These are phyloP conservation scores for Spondyliosoma cantharus DNA, from an alignment of 2,797 vertebrate genomes.

Conservation along the genomic window DNA sequence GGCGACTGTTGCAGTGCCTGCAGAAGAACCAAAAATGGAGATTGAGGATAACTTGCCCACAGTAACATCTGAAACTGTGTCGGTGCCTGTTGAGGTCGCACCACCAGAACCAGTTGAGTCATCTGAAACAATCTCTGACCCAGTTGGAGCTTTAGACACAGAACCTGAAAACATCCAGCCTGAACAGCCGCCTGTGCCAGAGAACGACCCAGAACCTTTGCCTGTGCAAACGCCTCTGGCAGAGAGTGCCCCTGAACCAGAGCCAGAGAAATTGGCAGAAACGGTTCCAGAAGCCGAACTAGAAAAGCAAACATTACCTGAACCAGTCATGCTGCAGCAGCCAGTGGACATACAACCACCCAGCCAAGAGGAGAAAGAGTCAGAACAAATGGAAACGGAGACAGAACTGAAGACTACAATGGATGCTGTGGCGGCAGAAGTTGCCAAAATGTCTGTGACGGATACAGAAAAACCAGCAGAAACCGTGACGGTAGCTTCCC, in stretches of 20 bases:
- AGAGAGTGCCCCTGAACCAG: constrained; percentile 57
- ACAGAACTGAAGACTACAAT: background rate
- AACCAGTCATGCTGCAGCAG: constrained; percentile 21
- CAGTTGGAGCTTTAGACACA: constrained; percentile 39
- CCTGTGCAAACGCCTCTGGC: constrained; percentile 55
- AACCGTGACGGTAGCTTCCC: background rate
- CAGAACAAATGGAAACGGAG: constrained; percentile 31
- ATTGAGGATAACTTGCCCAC: constrained; percentile 3
- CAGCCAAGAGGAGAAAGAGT: constrained; percentile 34
- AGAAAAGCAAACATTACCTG: constrained; percentile 52
- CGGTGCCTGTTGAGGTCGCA: background rate
- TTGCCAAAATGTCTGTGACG: constrained; percentile 20
- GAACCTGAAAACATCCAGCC: constrained; percentile 61
- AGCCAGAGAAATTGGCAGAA: constrained; percentile 64
- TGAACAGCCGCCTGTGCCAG: constrained; percentile 58
- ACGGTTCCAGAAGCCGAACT: constrained; percentile 47
- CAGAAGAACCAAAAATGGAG: constrained; percentile 21
- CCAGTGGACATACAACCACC: constrained; percentile 36
- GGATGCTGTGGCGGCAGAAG: constrained; percentile 25
- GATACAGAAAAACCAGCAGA: constrained; percentile 10
- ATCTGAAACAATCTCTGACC: constrained; percentile 64
- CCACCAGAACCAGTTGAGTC: constrained; percentile 64
- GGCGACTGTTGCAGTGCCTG: constrained; percentile 5
- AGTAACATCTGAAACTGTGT: constrained; percentile 50
- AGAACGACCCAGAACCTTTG: constrained; percentile 67